phyloP scores from a whole-genome alignment of 2,113 vertebrate species.

The Petroica traversi region DNA sequence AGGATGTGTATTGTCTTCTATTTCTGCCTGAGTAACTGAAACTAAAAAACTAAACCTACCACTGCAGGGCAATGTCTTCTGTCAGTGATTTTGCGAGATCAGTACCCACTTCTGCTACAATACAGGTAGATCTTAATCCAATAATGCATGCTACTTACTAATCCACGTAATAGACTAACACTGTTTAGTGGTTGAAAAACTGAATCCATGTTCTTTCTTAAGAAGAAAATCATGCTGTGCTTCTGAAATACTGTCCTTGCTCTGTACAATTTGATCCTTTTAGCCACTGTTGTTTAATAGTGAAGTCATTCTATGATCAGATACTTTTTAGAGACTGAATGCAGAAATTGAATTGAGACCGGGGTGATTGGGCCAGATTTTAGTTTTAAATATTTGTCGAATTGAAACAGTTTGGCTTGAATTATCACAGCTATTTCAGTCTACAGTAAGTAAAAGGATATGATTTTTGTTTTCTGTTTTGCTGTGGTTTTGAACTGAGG shows the following conservation, averaged over 20 bases:
- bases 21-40: neutral
- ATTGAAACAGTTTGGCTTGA: neutral
- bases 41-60: neutral
- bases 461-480: neutral
- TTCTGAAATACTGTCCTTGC: neutral
- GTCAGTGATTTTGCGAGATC: neutral
- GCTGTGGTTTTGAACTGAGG: neutral
- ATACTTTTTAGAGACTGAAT: neutral
- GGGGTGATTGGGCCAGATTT: neutral
- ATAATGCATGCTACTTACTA: accelerated
- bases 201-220: neutral
- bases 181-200: neutral
- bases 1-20: neutral
- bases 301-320: neutral
- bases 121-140: neutral
- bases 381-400: neutral
- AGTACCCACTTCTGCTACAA: neutral
- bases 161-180: neutral
- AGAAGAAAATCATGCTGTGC: neutral
- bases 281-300: neutral
- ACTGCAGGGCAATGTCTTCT: neutral
- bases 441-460: neutral
- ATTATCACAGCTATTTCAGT: neutral
- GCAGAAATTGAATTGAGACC: neutral
- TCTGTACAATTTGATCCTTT: neutral